These are phyloP conservation scores for Pampusana beccarii DNA, from an alignment of 2,113 vertebrate genomes.

Conservation along the genomic window DNA sequence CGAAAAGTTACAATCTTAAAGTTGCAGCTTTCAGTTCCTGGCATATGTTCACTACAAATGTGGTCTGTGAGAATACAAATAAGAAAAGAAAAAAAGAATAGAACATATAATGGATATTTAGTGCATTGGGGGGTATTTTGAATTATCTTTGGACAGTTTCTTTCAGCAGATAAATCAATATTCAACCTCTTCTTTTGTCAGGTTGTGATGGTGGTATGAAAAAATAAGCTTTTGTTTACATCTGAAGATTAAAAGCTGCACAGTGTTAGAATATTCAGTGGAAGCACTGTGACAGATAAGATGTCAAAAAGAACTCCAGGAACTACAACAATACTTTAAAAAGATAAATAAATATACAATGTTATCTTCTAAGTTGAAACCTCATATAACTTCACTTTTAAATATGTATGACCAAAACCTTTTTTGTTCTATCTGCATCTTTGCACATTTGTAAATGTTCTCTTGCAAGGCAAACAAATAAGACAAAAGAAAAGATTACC, in stretches of 20 bases:
- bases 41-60: not conserved
- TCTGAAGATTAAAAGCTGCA: slow-evolving; percentile 73
- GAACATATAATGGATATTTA: not conserved
- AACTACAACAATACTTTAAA: slow-evolving; percentile 66
- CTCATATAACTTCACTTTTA: slow-evolving; percentile 68
- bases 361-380: slow-evolving; percentile 65
- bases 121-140: slow-evolving; percentile 32
- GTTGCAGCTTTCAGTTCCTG: not conserved
- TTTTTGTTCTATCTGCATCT: slow-evolving; percentile 36
- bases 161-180: slow-evolving; percentile 69
- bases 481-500: not conserved
- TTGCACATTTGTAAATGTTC: slow-evolving; percentile 38
- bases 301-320: slow-evolving; percentile 70
- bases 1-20: slow-evolving; percentile 15
- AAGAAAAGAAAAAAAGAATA: not conserved
- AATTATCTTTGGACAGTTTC: slow-evolving; percentile 61
- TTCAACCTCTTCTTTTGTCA: slow-evolving; percentile 63
- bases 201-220: slow-evolving; percentile 32
- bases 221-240: slow-evolving; percentile 72
- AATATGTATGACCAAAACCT: slow-evolving; percentile 71
- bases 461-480: slow-evolving; percentile 7
- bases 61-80: not conserved
- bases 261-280: slow-evolving; percentile 73
- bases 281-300: slow-evolving; percentile 67
- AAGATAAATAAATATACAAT: slow-evolving; percentile 68